Evolutionary conservation across 2,888 invertebrate genomes (phyloP).

Genomic region (Gasteruption jaculator): DNA sequence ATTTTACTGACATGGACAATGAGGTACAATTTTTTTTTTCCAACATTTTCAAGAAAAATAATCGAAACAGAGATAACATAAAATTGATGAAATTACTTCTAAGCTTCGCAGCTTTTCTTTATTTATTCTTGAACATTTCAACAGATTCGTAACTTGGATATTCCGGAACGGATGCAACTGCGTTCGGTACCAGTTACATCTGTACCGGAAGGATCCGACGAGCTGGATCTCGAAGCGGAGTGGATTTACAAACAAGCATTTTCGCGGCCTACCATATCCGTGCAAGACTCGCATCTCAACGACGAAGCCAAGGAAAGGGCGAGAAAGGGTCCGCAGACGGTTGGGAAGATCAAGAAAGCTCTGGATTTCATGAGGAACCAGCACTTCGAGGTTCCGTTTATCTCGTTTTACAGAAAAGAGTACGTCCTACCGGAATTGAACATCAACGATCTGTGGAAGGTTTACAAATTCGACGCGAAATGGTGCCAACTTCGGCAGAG

Average conservation of each 20-base stretch:
- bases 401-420: constrained; percentile 97
- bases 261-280: constrained; percentile 75
- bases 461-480: constrained; percentile 93
- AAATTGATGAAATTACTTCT: neutral
- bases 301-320: constrained; percentile 56
- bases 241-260: constrained; percentile 98
- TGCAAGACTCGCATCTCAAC: constrained; percentile 63
- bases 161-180: constrained; percentile 90
- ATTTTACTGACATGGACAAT: constrained; percentile 91
- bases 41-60: neutral
- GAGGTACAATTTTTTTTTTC: constrained; percentile 62
- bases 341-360: constrained; percentile 90
- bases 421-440: constrained; percentile 92
- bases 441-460: constrained; percentile 95
- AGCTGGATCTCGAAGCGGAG: constrained; percentile 90
- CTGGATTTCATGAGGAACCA: constrained; percentile 95
- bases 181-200: constrained; percentile 82
- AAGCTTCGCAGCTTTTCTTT: constrained; percentile 8
- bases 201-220: constrained; percentile 77
- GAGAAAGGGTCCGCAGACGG: constrained; percentile 65
- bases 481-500: constrained; percentile 87
- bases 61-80: too few species aligned
- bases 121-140: too few species aligned
- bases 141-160: constrained; percentile 79
- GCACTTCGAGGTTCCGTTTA: constrained; percentile 95